phyloP scores from a whole-genome alignment of 2,797 vertebrate species.

The Buceros bicornis region DNA sequence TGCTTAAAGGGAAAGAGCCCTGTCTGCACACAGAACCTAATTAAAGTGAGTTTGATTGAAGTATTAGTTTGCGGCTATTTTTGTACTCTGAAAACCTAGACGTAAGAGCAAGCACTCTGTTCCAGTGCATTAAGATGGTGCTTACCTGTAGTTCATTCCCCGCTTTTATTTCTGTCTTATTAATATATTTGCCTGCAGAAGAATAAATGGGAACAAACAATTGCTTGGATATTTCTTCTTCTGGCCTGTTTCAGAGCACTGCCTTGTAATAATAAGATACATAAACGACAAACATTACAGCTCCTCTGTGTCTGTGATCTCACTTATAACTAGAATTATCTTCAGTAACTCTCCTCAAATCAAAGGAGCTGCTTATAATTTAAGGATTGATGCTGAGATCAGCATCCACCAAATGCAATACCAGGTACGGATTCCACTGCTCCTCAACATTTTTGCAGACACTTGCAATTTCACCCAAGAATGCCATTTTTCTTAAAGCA shows the following conservation, averaged over 20 bases:
- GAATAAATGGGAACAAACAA: neutral
- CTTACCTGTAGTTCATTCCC: neutral
- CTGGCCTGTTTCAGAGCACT: neutral
- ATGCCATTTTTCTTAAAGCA: neutral
- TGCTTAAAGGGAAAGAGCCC: neutral
- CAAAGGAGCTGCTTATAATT: neutral
- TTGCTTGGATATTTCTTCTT: neutral
- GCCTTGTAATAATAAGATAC: neutral
- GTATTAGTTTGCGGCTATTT: neutral
- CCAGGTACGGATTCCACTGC: neutral
- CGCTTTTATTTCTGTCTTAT: neutral
- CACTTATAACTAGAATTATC: neutral
- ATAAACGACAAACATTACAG: neutral
- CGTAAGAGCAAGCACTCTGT: neutral
- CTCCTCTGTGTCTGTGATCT: neutral
- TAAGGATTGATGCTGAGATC: neutral
- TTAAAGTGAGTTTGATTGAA: rapidly evolving
- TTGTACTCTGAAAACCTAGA: neutral
- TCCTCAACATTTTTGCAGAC: neutral
- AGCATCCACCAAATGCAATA: neutral
- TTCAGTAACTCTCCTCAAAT: neutral
- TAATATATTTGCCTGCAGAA: neutral
- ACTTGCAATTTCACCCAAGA: neutral
- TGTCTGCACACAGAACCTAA: neutral
- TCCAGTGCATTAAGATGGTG: neutral